Percentiles rank a stretch among this genome's conserved stretches.
These are phyloP conservation scores for Melanophora roralis DNA, from an alignment of 2,888 invertebrate species.

Conservation along the genomic window DNA sequence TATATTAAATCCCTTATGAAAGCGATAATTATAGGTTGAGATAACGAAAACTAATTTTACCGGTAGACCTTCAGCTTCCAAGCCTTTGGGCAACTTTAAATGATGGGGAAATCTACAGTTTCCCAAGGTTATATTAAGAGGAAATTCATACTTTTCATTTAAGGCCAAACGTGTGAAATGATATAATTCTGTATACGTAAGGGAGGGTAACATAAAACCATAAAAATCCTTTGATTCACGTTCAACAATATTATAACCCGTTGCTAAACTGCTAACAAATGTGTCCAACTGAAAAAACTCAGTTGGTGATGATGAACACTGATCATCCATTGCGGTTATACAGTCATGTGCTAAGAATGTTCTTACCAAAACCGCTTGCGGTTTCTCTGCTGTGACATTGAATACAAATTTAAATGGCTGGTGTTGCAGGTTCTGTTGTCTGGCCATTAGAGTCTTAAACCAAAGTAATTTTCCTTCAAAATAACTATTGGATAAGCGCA, in stretches of 20 bases:
- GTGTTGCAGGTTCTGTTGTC: slow-evolving; percentile 83
- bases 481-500: slow-evolving; percentile 61
- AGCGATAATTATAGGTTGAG: slow-evolving; percentile 75
- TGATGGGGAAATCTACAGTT: slow-evolving; percentile 81
- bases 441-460: slow-evolving; percentile 72
- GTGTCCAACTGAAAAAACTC: slow-evolving; percentile 78
- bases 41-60: slow-evolving; percentile 80
- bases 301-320: neutral
- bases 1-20: slow-evolving; percentile 60
- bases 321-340: neutral
- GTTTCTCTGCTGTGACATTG: slow-evolving; percentile 79
- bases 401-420: slow-evolving; percentile 81
- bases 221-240: slow-evolving; percentile 65
- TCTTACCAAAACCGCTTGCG: slow-evolving; percentile 80
- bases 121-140: slow-evolving; percentile 76
- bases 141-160: slow-evolving; percentile 75
- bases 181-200: slow-evolving; percentile 74
- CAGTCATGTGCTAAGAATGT: slow-evolving; percentile 79
- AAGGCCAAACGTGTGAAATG: slow-evolving; percentile 77
- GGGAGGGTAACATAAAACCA: slow-evolving; percentile 79
- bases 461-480: slow-evolving; percentile 63
- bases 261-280: slow-evolving; percentile 80
- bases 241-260: slow-evolving; percentile 76
- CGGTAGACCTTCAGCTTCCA: slow-evolving; percentile 78
- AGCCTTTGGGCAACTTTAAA: slow-evolving; percentile 81